Base-by-base conservation (phyloP, 2,888 invertebrate genomes). In the Meandrusa payeni region DNA sequence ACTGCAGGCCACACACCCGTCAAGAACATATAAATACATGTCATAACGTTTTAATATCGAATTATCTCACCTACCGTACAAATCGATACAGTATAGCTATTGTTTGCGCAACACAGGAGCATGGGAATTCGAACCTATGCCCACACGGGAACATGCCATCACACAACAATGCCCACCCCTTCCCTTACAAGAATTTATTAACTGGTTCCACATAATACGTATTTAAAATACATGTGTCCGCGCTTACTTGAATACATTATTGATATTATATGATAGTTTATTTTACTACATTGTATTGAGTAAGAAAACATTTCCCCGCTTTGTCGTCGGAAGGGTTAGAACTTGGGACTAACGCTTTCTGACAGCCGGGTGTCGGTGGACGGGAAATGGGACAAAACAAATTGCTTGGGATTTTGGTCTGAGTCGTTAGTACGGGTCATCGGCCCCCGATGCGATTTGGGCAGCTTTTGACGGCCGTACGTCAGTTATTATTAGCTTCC, bases 251-350 rank as follows among this genome's bases (percentile, higher is more conserved):
- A 76, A 81, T 80, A 71, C 79, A 85, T 81, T 85, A 85, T 86
- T 85, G 86, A 85, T 85, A 86, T 86, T 86, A 78, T 83, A 85
- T 82, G 85, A 85, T 83, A 85, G 85, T 86, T 85, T 86, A 86
- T 81, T 86, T 86, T 80, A 69, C 71, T 75, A 75, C 74, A 56
- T 66, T 65, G 57, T 65, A 56, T 59, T 54, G 63, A 62, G 62
- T 71, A 60, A 64, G 69, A 68, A 67, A 66, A 65, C 61, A 67
- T 64, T 67, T 55, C 55, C 54, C 39, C 46, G 57, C 56, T 59
- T 62, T 61, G 63, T 61, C 52, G 54, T 51, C 46, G 44, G 54
- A 54, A 59, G 71, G 73, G 69, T 65, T 62, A 55, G 47, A 52
- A 59, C 56, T 57, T 58, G 47, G 55, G 61, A 47, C 46, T 50